Conservation (phyloP, 2,797 vertebrate genomes). For the Phalanger gymnotis region DNA sequence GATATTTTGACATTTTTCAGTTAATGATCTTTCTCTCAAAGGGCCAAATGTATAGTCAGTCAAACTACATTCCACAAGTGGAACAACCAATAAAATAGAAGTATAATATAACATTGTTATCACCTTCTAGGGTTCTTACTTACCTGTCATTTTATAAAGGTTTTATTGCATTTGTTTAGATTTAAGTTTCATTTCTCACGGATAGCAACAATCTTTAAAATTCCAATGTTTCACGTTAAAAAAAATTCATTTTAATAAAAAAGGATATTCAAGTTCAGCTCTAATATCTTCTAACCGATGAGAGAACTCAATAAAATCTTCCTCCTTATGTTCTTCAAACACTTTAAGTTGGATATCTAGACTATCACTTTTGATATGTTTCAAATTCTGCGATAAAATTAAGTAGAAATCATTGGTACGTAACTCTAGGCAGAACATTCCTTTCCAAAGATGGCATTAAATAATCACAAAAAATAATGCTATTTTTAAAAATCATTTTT, state of each 20-base stretch:
- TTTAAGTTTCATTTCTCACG: not conserved
- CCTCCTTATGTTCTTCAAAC: slow-evolving; percentile 97
- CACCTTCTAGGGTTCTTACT: not conserved
- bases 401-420: slow-evolving; percentile 80
- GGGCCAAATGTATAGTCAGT: not conserved
- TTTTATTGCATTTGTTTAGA: slow-evolving; percentile 20
- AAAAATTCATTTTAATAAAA: slow-evolving; percentile 50
- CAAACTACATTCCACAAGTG: not conserved
- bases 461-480: not conserved
- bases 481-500: not conserved
- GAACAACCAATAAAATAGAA: not conserved
- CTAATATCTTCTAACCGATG: slow-evolving; percentile 96
- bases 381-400: slow-evolving; percentile 87
- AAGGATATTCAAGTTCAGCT: slow-evolving; percentile 99
- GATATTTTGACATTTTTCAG: not conserved
- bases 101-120: not conserved
- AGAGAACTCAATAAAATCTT: slow-evolving; percentile 97
- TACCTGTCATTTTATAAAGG: not conserved
- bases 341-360: slow-evolving; percentile 98
- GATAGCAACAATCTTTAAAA: slow-evolving; percentile 9
- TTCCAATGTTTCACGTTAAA: slow-evolving; percentile 10
- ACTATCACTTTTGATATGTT: slow-evolving; percentile 91
- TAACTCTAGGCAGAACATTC: not conserved
- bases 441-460: not conserved
- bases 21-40: not conserved